Evolutionary conservation across 2,888 invertebrate genomes (phyloP).

Genomic region (Sarcophaga caerulescens): DNA sequence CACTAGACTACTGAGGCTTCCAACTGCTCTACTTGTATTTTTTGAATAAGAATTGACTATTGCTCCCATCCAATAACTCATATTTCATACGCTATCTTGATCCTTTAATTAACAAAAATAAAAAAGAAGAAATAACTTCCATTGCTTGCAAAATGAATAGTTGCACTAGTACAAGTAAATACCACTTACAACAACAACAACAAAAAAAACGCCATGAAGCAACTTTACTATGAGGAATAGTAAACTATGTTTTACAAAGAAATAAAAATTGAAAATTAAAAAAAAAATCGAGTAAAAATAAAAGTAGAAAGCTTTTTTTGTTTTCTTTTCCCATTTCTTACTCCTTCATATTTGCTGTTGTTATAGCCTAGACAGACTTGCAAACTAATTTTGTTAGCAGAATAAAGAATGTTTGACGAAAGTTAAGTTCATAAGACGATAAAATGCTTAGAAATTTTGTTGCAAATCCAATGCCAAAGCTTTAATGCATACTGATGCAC

Average conservation of each 20-base stretch:
- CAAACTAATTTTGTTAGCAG: constrained; percentile 11
- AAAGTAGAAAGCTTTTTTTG: constrained; percentile 16
- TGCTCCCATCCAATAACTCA: neutral
- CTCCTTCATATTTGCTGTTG: neutral
- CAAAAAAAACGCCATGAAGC: neutral
- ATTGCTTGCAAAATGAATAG: constrained; percentile 1
- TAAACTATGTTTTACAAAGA: neutral
- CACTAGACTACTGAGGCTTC: too few relatives aligned
- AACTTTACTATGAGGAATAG: neutral
- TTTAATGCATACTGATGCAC: neutral
- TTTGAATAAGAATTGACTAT: neutral
- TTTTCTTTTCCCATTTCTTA: too few relatives aligned
- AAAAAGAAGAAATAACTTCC: constrained; percentile 19
- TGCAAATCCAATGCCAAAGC: constrained; percentile 32
- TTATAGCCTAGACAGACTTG: neutral
- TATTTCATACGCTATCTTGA: neutral
- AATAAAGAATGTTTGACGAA: constrained; percentile 14
- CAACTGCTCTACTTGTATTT: neutral
- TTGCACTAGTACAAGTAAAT: neutral
- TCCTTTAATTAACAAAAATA: neutral
- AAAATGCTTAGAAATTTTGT: constrained; percentile 42
- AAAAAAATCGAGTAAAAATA: neutral
- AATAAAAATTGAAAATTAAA: neutral
- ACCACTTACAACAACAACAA: neutral
- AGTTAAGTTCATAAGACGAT: constrained; percentile 47